Conservation (phyloP, 2,113 vertebrate species). For the Phoenicopterus ruber region DNA sequence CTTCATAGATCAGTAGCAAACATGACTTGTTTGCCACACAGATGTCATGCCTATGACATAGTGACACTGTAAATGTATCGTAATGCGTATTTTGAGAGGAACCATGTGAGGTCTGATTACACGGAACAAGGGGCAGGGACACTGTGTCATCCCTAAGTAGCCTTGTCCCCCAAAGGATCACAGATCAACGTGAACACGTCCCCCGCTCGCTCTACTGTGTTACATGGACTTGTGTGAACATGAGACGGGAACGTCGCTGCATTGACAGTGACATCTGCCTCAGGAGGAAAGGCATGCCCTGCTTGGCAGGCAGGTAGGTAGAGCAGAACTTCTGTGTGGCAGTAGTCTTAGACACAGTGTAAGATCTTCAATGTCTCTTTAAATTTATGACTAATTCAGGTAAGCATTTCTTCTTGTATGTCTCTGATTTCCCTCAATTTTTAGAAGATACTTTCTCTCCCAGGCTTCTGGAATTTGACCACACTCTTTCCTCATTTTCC, state of each 20-base stretch:
- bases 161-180: too few species aligned
- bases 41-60: neutral
- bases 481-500: neutral
- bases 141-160: neutral
- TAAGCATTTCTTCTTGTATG: neutral
- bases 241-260: fast-evolving
- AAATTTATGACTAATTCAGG: neutral
- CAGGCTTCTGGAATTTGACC: neutral
- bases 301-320: neutral
- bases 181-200: neutral
- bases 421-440: neutral
- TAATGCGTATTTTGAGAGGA: neutral
- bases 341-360: neutral
- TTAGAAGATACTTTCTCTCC: neutral
- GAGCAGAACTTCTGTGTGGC: neutral
- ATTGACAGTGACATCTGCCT: neutral
- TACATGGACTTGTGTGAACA: neutral
- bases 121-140: neutral
- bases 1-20: neutral
- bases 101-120: neutral
- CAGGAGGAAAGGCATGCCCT: neutral
- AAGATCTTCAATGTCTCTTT: neutral
- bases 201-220: fast-evolving
- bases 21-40: neutral
- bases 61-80: fast-evolving